Percentiles rank a stretch among this genome's conserved stretches.
These are phyloP conservation scores for Acanthaster planci DNA, from an alignment of 35 echinoderm and acorn worm genomes.

Conservation along the genomic window DNA sequence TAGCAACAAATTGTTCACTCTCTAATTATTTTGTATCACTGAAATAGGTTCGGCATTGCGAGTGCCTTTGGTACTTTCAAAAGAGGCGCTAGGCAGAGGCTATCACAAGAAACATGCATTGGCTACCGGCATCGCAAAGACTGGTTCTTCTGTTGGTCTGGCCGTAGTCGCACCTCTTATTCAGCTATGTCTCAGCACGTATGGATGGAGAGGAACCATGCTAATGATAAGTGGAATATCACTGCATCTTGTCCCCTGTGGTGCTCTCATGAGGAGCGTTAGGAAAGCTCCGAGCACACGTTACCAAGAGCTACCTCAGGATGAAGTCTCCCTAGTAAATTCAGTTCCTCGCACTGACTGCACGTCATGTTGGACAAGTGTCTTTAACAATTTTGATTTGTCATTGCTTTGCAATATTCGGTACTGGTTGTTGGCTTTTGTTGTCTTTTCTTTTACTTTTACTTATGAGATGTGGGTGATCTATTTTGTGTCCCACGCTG, in stretches of 20 bases:
- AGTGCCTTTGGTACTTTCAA: too few relatives aligned
- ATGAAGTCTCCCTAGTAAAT: not conserved
- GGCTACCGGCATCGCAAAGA: too few relatives aligned
- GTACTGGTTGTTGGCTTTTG: not conserved
- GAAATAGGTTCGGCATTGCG: too few relatives aligned
- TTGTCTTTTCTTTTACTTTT: not conserved
- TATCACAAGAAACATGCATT: too few relatives aligned
- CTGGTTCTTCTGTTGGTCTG: too few relatives aligned
- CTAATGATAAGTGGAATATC: not conserved
- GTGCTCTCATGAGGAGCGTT: not conserved
- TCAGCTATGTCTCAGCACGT: not conserved
- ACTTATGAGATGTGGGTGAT: not conserved
- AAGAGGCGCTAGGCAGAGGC: too few relatives aligned
- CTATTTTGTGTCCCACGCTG: not conserved
- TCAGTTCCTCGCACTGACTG: not conserved
- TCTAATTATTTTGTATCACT: not conserved
- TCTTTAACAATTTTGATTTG: slow-evolving; percentile 13
- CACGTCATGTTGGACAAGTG: not conserved
- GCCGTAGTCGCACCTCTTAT: not conserved
- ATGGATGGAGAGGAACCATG: slow-evolving; percentile 5
- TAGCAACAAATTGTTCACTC: not conserved
- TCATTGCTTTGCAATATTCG: not conserved
- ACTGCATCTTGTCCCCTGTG: not conserved
- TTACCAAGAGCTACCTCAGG: not conserved
- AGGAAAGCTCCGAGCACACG: not conserved